Percentiles rank a stretch among this genome's conserved stretches.
phyloP scores from a whole-genome alignment of 1,140 invertebrate genomes.

The Phortica variegata region DNA sequence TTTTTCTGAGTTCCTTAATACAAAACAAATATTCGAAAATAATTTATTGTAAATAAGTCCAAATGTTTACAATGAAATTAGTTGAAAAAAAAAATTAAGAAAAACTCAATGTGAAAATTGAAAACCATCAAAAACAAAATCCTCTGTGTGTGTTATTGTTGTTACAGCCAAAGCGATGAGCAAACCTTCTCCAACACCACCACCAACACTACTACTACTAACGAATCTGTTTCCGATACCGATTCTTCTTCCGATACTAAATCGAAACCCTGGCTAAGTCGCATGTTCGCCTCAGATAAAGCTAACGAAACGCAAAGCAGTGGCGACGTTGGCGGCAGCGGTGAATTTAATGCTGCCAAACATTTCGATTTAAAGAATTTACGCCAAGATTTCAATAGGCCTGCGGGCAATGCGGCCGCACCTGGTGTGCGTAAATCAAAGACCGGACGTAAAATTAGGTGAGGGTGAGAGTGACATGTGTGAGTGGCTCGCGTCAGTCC shows the following conservation, averaged over 20 bases:
- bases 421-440: conserved; percentile 41
- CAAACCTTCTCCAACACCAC: conserved; percentile 43
- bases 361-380: conserved; percentile 54
- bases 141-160: conserved; percentile 54
- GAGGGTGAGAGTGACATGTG: conserved; percentile 36
- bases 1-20: too few relatives aligned
- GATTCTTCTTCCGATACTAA: conserved; percentile 35
- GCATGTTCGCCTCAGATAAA: conserved; percentile 41
- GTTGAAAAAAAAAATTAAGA: not conserved
- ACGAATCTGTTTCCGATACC: conserved; percentile 34
- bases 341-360: conserved; percentile 49
- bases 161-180: conserved; percentile 54
- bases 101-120: conserved; percentile 14
- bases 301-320: conserved; percentile 22
- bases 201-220: conserved; percentile 47
- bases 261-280: conserved; percentile 55
- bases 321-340: conserved; percentile 12
- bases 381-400: conserved; percentile 55
- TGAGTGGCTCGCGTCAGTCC: too few relatives aligned
- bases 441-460: conserved; percentile 57
- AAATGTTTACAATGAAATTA: too few relatives aligned
- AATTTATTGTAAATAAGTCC: too few relatives aligned
- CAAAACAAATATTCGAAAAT: too few relatives aligned
- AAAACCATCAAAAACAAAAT: conserved; percentile 12
- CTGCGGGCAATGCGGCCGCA: conserved; percentile 46